Evolutionary conservation across 2,888 invertebrate genomes (phyloP), one percentile per base, ranked within the genome.

Genomic region (Patella ulyssiponensis): DNA sequence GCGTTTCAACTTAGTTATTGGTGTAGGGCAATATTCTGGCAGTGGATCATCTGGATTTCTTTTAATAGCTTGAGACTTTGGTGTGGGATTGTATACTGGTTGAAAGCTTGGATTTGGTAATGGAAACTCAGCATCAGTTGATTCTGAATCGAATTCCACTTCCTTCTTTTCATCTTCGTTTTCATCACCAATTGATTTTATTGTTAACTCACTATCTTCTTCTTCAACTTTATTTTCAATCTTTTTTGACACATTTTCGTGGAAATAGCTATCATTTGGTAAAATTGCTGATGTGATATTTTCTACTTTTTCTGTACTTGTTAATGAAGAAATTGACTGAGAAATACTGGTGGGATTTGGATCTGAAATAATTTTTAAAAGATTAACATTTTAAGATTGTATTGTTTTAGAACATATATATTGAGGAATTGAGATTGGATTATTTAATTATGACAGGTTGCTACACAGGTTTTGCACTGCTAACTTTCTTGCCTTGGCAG

Each of bases 51-150:
- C 23, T 17, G 58, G 56, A 71, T 77, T 80, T 52, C 81, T 71
- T 56, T 83, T 81, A 71, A 85, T 84, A 15, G 86, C 75, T 76
- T 86, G 82, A 72, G 75, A 79, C 64, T 87, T 83, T 9, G 89
- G 88, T 20, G 88, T 89, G 44, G 88, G 89, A 53, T 86, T 87
- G 79, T 89, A 89, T 69, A 84, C 83, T 51, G 87, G 87, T 14
- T 85, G 81, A 53, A 80, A 79, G 52, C 80, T 82, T 44, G 82
- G 80, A 75, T 79, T 79, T 44, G 77, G 81, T 54, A 72, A 76
- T 71, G 75, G 64, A 64, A 64, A 64, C 12, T 20, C 64, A 7
- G 23, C 11, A 23, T 64, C 64, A 20, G 14, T 23, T 11, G 64
- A 64, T 64, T 64, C 64, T 11, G 64, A 11, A 64, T 64, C 64